Evolutionary conservation across 2,797 vertebrate species (phyloP).

Genomic region (Sylvilagus floridanus): DNA sequence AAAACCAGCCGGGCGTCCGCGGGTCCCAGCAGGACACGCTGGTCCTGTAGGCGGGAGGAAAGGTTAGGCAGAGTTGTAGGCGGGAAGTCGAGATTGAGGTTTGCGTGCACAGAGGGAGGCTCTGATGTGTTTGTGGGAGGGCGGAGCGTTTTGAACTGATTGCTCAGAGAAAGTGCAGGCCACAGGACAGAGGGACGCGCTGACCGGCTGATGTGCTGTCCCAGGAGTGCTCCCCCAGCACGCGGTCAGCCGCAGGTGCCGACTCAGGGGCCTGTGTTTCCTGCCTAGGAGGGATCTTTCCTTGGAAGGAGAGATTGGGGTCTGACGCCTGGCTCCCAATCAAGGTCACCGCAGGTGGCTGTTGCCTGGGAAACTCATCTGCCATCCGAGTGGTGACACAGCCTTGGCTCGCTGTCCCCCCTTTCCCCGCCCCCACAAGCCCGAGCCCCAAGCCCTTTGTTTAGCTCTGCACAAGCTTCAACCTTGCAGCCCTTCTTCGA

Average conservation of each 20-base stretch:
- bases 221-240: too few species aligned
- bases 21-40: not conserved
- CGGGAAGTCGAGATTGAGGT: not conserved
- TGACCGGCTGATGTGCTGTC: too few species aligned
- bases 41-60: not conserved
- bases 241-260: not conserved
- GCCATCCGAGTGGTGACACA: too few species aligned
- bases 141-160: too few species aligned
- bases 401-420: too few species aligned
- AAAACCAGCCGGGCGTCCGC: not conserved
- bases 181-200: too few species aligned
- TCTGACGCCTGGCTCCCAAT: not conserved
- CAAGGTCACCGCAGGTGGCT: too few species aligned
- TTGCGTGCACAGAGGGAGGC: not conserved
- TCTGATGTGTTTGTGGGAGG: not conserved
- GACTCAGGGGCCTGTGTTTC: not conserved
- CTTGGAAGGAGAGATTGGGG: not conserved
- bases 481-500: fast-evolving
- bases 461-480: not conserved
- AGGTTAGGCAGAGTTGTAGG: fast-evolving
- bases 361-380: not conserved
- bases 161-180: not conserved
- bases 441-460: not conserved
- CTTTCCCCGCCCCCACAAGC: not conserved
- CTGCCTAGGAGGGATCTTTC: not conserved